Percentiles rank a stretch among this genome's conserved stretches.
Conservation (phyloP, 2,113 vertebrate genomes). For the Promerops cafer region DNA sequence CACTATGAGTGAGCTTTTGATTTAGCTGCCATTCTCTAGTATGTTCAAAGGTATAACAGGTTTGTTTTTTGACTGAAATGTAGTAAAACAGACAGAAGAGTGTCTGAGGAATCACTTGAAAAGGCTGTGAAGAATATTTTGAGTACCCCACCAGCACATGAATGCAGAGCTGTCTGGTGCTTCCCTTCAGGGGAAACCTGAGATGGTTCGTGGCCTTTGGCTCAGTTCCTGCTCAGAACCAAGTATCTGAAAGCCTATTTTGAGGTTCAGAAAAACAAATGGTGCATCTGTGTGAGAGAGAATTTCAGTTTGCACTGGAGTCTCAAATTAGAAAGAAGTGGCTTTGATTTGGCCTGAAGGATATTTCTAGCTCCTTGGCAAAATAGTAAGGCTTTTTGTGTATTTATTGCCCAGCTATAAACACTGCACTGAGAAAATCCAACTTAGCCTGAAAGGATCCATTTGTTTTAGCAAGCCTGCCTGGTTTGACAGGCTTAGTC, state of each 20-base stretch:
- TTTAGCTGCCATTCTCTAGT: background rate
- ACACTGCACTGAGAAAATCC: background rate
- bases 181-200: background rate
- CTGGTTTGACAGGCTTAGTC: background rate
- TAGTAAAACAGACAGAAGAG: background rate
- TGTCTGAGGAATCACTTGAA: background rate
- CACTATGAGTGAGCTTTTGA: background rate
- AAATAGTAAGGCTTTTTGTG: slow-evolving; percentile 14
- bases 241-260: background rate
- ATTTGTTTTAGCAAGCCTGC: slow-evolving; percentile 1
- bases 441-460: background rate
- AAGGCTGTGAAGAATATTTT: background rate
- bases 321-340: background rate
- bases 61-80: background rate
- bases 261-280: background rate
- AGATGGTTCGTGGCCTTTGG: background rate
- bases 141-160: background rate
- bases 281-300: background rate
- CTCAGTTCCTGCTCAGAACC: background rate
- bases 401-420: slow-evolving; percentile 17
- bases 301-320: background rate
- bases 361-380: slow-evolving; percentile 8
- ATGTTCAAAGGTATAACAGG: background rate
- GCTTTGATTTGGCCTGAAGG: background rate
- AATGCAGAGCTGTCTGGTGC: background rate